Conservation (phyloP, 2,113 vertebrate species). For the Hemicordylus capensis region DNA sequence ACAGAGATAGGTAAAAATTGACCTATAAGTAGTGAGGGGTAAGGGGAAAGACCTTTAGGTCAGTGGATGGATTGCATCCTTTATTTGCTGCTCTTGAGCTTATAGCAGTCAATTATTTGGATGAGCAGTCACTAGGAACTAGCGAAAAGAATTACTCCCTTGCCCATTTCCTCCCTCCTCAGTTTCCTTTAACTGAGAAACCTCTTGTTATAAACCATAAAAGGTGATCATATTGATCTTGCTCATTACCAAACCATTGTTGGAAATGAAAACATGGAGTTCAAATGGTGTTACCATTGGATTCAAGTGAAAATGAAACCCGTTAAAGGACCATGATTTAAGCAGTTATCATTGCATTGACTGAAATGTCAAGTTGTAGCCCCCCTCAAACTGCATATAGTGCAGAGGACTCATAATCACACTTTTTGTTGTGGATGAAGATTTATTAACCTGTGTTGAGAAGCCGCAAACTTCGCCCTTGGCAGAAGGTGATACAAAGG, state of each 20-base stretch:
- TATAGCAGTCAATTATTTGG: conserved; percentile 35
- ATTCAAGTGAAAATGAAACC: conserved; percentile 3
- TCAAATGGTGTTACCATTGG: not conserved
- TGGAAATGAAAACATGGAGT: not conserved
- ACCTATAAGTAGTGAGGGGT: not conserved
- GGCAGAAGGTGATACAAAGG: conserved; percentile 40
- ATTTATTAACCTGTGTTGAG: conserved; percentile 64
- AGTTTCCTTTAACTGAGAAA: not conserved
- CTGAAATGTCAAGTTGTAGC: conserved; percentile 48
- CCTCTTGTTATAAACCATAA: conserved; percentile 10
- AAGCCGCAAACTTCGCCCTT: conserved; percentile 45
- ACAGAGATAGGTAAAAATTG: conserved; percentile 18
- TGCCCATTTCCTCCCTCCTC: not conserved
- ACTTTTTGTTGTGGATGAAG: conserved; percentile 62
- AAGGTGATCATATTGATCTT: conserved; percentile 1
- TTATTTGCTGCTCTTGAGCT: conserved; percentile 4
- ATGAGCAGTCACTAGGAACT: conserved; percentile 5
- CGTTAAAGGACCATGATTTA: conserved; percentile 40
- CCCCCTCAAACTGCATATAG: conserved; percentile 7
- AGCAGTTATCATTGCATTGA: conserved; percentile 33
- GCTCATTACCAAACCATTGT: conserved; percentile 21
- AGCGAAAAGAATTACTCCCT: conserved; percentile 10
- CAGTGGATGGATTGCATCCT: conserved; percentile 25
- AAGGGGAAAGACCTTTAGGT: not conserved
- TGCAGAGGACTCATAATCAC: conserved; percentile 45